Evolutionary conservation across 2,113 vertebrate genomes (phyloP).

Genomic region (Leptobrachium leishanense): DNA sequence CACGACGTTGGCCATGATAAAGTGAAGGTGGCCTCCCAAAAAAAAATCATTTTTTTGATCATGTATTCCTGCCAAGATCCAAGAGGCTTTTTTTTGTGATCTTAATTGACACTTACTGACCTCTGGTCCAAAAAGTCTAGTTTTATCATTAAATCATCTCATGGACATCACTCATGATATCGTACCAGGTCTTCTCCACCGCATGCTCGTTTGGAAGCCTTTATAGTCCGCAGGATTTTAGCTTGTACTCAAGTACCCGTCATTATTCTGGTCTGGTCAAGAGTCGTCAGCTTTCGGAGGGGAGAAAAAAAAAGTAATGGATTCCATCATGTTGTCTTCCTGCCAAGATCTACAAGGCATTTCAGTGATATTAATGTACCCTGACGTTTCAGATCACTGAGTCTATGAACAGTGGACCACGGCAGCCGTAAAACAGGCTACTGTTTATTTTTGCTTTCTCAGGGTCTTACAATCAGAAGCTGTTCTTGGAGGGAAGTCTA

Average conservation of each 20-base stretch:
- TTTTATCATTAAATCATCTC: too few relatives aligned
- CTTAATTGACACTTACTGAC: too few relatives aligned
- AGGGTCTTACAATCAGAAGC: conserved; percentile 24
- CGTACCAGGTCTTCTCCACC: too few relatives aligned
- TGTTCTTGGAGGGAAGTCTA: conserved; percentile 6
- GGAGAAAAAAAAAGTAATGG: not conserved
- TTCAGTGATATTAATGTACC: conserved; percentile 28
- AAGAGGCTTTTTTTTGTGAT: conserved; percentile 6
- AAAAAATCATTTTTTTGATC: conserved; percentile 17
- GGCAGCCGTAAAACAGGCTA: conserved; percentile 30
- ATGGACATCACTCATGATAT: too few relatives aligned
- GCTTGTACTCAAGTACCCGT: too few relatives aligned
- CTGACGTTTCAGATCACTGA: conserved; percentile 22
- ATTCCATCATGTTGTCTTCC: conserved; percentile 11
- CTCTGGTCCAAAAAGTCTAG: too few relatives aligned
- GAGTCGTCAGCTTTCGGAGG: not conserved
- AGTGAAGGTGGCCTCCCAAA: not conserved
- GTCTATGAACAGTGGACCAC: conserved; percentile 21
- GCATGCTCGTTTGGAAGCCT: too few relatives aligned
- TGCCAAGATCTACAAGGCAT: conserved; percentile 26
- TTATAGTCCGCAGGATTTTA: too few relatives aligned
- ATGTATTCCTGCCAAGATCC: conserved; percentile 6
- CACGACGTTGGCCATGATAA: too few relatives aligned
- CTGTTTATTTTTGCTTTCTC: conserved; percentile 41
- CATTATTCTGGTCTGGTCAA: not conserved